Conservation (phyloP, 2,888 invertebrate species). For the Athalia rosae region DNA sequence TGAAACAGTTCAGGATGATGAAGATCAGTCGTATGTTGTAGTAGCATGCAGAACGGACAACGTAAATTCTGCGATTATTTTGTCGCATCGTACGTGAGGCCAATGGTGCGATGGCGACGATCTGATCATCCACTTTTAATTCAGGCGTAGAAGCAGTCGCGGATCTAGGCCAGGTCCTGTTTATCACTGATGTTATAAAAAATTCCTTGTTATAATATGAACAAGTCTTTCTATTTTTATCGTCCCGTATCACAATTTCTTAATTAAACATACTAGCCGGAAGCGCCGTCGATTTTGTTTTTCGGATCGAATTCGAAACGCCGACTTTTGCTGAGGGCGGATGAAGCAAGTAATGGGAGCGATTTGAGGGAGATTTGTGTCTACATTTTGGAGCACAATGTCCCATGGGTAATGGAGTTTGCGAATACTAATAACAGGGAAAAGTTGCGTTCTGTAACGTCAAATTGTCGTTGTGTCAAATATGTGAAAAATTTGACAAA, state of each 20-base stretch:
- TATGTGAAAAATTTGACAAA: neutral
- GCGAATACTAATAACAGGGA: no score
- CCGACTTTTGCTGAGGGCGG: conserved; percentile 49
- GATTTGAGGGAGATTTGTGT: conserved; percentile 52
- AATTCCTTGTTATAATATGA: no score
- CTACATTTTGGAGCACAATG: conserved; percentile 49
- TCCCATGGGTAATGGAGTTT: conserved; percentile 47
- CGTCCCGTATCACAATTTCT: neutral
- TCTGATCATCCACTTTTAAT: conserved; percentile 50
- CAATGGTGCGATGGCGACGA: conserved; percentile 32
- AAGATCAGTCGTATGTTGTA: conserved; percentile 51
- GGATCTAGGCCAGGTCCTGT: conserved; percentile 49
- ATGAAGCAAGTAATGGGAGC: conserved; percentile 49
- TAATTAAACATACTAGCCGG: conserved; percentile 47
- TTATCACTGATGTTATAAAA: conserved; percentile 46
- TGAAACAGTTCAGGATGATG: conserved; percentile 52
- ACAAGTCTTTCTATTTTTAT: no score
- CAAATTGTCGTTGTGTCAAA: neutral
- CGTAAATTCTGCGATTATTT: conserved; percentile 29
- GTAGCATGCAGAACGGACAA: conserved; percentile 45
- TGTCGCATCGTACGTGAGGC: conserved; percentile 25
- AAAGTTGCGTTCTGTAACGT: no score
- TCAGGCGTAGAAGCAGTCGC: conserved; percentile 54
- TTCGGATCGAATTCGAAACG: conserved; percentile 48
- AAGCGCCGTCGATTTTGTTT: conserved; percentile 54